These are phyloP conservation scores for Fulmarus glacialis DNA, from an alignment of 2,113 vertebrate species.

Conservation along the genomic window DNA sequence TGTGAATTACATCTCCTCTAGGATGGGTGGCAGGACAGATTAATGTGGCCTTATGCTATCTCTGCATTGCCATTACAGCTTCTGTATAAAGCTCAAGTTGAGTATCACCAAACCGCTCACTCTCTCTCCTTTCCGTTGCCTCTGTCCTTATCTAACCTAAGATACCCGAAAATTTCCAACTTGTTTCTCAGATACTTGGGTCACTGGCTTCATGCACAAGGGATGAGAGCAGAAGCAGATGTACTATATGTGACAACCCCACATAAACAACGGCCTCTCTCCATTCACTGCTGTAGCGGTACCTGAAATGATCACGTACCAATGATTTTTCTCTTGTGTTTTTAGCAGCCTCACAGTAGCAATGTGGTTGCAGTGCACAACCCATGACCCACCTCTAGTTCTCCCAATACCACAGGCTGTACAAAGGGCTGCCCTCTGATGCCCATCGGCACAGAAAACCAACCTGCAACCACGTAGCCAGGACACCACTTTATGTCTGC, in stretches of 20 bases:
- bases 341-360: neutral
- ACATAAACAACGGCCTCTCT: neutral
- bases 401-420: neutral
- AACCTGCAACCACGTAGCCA: rapidly evolving
- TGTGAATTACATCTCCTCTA: neutral
- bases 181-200: neutral
- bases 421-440: neutral
- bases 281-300: neutral
- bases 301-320: neutral
- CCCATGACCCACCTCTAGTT: neutral
- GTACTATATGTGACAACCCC: neutral
- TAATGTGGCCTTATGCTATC: neutral
- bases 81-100: neutral
- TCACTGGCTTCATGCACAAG: neutral
- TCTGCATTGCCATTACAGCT: neutral
- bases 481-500: neutral
- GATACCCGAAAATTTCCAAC: neutral
- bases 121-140: neutral
- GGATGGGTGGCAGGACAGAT: neutral
- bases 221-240: neutral
- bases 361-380: neutral
- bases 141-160: neutral
- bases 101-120: neutral
- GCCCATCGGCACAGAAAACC: neutral
- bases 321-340: neutral